Evolutionary conservation across 2,797 vertebrate species (phyloP).

Genomic region (Carcharodon carcharias): DNA sequence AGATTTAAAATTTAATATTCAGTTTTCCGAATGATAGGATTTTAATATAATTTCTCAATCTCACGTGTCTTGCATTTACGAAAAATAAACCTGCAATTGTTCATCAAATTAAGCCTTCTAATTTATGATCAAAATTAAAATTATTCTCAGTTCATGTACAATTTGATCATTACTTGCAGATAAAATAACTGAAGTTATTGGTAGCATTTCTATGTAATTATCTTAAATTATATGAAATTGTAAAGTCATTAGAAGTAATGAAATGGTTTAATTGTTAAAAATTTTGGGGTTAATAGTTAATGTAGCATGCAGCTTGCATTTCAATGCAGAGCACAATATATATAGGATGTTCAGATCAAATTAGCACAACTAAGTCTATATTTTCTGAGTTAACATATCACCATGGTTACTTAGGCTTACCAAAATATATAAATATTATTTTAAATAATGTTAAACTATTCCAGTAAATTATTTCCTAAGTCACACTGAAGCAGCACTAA

Average conservation of each 20-base stretch:
- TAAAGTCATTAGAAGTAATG: background rate
- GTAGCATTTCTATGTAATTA: slow-evolving; percentile 16
- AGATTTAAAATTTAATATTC: background rate
- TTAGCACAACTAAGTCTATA: background rate
- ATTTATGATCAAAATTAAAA: background rate
- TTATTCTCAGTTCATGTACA: background rate
- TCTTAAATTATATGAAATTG: background rate
- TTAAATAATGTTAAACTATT: background rate
- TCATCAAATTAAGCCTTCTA: background rate
- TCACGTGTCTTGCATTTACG: background rate
- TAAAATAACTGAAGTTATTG: background rate
- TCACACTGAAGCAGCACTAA: background rate
- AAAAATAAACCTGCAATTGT: background rate
- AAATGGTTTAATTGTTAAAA: background rate
- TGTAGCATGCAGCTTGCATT: slow-evolving; percentile 24
- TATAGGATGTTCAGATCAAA: background rate
- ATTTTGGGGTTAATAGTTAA: background rate
- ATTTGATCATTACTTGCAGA: background rate
- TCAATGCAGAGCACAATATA: background rate
- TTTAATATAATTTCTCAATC: background rate
- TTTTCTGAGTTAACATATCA: background rate
- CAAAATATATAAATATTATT: background rate
- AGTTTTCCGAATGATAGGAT: too few relatives aligned
- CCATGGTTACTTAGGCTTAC: background rate
- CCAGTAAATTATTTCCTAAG: background rate